phyloP scores from a whole-genome alignment of 2,797 vertebrate genomes.

The Pelochelys cantorii region DNA sequence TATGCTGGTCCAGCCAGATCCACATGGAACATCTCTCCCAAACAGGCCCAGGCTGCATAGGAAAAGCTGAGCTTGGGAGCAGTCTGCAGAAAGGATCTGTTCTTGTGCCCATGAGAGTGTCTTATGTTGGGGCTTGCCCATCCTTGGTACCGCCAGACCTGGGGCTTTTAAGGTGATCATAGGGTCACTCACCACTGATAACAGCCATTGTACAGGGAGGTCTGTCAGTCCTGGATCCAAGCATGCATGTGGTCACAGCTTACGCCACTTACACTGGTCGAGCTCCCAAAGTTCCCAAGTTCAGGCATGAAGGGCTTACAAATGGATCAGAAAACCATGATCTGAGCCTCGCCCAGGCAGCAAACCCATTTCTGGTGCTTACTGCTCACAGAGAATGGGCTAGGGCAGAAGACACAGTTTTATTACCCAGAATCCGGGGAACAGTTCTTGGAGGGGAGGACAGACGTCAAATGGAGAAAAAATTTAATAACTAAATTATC shows the following conservation, averaged over 20 bases:
- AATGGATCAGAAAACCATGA: not conserved
- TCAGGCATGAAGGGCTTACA: not conserved
- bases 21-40: rapidly evolving
- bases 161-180: not conserved
- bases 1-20: not conserved
- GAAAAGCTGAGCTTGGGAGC: not conserved
- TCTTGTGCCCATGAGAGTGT: not conserved
- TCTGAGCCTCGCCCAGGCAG: not conserved
- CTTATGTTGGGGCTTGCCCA: too few relatives aligned
- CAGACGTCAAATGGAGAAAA: not conserved
- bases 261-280: not conserved
- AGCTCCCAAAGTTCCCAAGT: not conserved
- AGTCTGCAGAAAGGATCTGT: not conserved
- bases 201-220: not conserved
- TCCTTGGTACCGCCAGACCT: not conserved
- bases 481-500: not conserved
- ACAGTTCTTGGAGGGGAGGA: not conserved
- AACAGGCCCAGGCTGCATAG: not conserved
- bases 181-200: too few relatives aligned
- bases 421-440: not conserved
- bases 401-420: not conserved
- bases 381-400: not conserved
- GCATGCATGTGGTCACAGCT: not conserved
- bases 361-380: not conserved
- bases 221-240: not conserved